Evolutionary conservation across 2,797 vertebrate species (phyloP), one percentile per base, ranked within the genome.

Genomic region (Phoxinus dragarum): DNA sequence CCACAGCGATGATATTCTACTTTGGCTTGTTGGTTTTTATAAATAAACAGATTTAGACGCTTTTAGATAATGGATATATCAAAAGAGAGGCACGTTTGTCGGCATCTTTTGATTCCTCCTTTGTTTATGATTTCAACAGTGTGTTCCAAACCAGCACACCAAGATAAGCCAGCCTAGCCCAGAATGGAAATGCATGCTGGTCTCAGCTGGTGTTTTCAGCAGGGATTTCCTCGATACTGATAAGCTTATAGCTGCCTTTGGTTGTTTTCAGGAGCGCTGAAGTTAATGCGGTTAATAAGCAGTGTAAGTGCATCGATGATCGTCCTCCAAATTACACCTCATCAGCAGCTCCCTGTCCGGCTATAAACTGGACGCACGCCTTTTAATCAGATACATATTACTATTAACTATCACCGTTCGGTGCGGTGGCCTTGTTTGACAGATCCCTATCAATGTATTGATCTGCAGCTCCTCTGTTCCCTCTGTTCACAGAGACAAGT

Each of bases 371-470:
- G 77, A 85, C 34, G 14, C 77, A 67, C 6, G 6, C 12, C 17
- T 67, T 64, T 88, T 82, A 78, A 54, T 84, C 66, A 47, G 82
- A 78, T 36, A 67, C 61, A 52, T 67, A 82, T n/a, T 42, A 69
- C 75, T 72, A 81, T 88, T 85, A 77, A 82, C 61, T 75, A 80
- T 83, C 80, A 38, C 27, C 5, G 44, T 42, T 23, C 44, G 44
- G 47, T 36, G 16, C 52, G 36, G 52, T 5, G 6, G 72, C 78
- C 67, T 52, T 85, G 67, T 40, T 66, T 85, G 85, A 87, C 89
- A 88, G 80, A 81, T 71, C 47, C 83, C 76, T 38, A 61, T 87
- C 83, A 88, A 82, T 82, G 49, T 73, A 87, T 85, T 14, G 72
- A 87, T 82, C 80, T 27, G 10, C 66, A n/a, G 76, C 76, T 11